phyloP scores from a whole-genome alignment of 1,140 invertebrate genomes.

The Belonocnema kinseyi region DNA sequence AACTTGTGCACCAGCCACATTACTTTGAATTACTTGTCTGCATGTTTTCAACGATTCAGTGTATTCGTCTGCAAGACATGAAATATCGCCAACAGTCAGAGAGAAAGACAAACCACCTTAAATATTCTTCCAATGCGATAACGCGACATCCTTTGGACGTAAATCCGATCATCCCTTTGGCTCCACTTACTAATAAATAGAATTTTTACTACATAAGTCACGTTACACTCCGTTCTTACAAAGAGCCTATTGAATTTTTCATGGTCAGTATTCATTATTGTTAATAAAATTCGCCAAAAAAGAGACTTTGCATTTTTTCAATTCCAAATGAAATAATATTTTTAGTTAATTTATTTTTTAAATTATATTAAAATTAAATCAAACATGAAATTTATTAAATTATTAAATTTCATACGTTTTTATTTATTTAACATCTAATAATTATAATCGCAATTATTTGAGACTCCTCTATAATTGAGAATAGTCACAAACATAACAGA shows the following conservation, averaged over 20 bases:
- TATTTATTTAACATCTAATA: conserved; percentile 60
- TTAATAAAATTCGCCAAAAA: conserved; percentile 67
- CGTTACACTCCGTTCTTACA: conserved; percentile 45
- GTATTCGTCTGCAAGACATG: conserved; percentile 23
- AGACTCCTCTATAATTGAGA: conserved; percentile 58
- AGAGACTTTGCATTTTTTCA: conserved; percentile 46
- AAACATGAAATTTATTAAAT: neutral
- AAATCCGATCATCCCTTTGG: conserved; percentile 12
- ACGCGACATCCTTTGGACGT: conserved; percentile 8
- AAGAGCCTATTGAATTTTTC: conserved; percentile 61
- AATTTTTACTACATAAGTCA: conserved; percentile 52
- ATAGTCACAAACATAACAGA: conserved; percentile 58
- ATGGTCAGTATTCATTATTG: conserved; percentile 72
- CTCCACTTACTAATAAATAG: conserved; percentile 47
- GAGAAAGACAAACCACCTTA: conserved; percentile 16
- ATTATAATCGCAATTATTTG: conserved; percentile 58
- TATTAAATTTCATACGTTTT: conserved; percentile 50
- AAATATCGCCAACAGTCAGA: conserved; percentile 27
- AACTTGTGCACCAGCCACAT: conserved; percentile 38
- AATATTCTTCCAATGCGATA: conserved; percentile 1
- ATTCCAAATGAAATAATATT: conserved; percentile 1
- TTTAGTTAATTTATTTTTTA: neutral
- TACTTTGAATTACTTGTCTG: conserved; percentile 4
- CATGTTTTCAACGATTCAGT: conserved; percentile 20
- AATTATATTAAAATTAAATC: conserved; percentile 18